A percentile compares a stretch with the other conserved stretches of the same genome.
Conservation (phyloP, 2,113 vertebrate species). For the Hirundichthys speculiger region DNA sequence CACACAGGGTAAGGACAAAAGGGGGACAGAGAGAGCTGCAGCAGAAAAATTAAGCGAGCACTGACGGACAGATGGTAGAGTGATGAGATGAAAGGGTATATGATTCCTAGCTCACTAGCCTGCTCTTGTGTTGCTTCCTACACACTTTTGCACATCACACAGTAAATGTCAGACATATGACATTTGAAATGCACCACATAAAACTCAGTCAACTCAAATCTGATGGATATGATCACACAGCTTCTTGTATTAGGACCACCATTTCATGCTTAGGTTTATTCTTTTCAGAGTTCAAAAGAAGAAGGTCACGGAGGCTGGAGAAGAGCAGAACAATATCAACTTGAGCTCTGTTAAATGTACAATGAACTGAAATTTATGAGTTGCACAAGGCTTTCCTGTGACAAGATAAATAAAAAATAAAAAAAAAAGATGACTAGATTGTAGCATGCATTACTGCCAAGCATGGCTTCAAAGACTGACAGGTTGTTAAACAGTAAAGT, state of each 20-base stretch:
- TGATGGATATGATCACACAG: slow-evolving; percentile 18
- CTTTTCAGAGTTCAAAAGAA: slow-evolving; percentile 54
- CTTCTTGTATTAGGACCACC: slow-evolving; percentile 29
- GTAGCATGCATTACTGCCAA: background rate
- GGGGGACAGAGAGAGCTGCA: slow-evolving; percentile 26
- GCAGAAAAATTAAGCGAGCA: slow-evolving; percentile 54
- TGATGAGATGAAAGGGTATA: slow-evolving; percentile 41
- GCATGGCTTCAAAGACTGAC: background rate
- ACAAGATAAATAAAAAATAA: slow-evolving; percentile 27
- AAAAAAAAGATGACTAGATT: slow-evolving; percentile 2
- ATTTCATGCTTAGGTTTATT: slow-evolving; percentile 55
- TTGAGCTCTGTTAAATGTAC: slow-evolving; percentile 21
- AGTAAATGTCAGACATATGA: slow-evolving; percentile 64
- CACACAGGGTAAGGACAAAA: slow-evolving; percentile 29
- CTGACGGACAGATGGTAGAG: slow-evolving; percentile 64
- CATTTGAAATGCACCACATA: slow-evolving; percentile 63
- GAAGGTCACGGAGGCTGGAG: slow-evolving; percentile 34
- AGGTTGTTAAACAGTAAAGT: slow-evolving; percentile 26
- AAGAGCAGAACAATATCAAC: slow-evolving; percentile 18
- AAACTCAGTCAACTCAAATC: slow-evolving; percentile 64
- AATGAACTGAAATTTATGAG: slow-evolving; percentile 46
- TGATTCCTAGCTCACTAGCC: slow-evolving; percentile 29
- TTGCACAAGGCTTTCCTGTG: slow-evolving; percentile 30
- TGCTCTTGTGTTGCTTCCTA: slow-evolving; percentile 1
- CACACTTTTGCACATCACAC: slow-evolving; percentile 10